These are phyloP conservation scores for Tadarida brasiliensis DNA, from an alignment of 2,797 vertebrate genomes.

Conservation along the genomic window DNA sequence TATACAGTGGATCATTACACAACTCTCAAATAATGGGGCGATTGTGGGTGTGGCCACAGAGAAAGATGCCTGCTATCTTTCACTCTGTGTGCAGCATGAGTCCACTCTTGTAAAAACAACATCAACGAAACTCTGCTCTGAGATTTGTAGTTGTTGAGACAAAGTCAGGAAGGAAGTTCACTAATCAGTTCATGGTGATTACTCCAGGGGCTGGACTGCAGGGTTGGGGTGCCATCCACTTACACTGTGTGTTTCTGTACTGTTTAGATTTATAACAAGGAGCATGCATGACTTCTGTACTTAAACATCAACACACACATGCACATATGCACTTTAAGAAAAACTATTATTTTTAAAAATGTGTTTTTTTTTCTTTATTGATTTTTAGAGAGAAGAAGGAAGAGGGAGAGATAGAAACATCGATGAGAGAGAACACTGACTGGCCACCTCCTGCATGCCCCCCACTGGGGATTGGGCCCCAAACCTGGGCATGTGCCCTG, in stretches of 20 bases:
- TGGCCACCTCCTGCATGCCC: no score
- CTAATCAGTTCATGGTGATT: background rate
- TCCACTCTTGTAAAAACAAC: background rate
- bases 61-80: background rate
- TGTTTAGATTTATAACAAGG: background rate
- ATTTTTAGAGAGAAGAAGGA: no score
- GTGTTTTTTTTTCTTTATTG: no score
- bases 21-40: fast-evolving
- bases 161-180: background rate
- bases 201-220: background rate
- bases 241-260: background rate
- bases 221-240: background rate
- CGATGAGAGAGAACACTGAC: no score
- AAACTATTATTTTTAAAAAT: no score
- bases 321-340: no score
- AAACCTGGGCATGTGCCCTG: no score
- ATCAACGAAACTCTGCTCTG: background rate
- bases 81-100: no score
- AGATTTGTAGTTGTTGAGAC: background rate
- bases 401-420: no score
- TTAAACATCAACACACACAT: background rate
- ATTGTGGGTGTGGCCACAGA: background rate
- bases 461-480: no score
- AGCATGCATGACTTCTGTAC: background rate
- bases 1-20: no score